Conservation (phyloP, 2,888 invertebrate species). For the Drosophila leonis region DNA sequence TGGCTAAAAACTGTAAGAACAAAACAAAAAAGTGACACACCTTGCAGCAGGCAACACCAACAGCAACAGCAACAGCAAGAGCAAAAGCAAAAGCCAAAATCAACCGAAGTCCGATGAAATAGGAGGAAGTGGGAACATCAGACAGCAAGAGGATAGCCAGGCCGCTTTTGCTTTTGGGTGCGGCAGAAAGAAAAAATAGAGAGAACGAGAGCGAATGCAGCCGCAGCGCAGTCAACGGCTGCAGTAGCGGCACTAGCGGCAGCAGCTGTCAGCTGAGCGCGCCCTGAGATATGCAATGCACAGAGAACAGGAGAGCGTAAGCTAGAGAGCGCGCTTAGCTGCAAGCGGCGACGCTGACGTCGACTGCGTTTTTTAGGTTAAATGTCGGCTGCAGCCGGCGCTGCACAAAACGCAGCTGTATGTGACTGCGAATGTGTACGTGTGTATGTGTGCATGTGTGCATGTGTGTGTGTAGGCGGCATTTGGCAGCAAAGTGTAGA, state of each 20-base stretch:
- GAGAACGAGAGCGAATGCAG: conserved; percentile 41
- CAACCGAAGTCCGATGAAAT: conserved; percentile 27
- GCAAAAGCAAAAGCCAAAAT: conserved; percentile 36
- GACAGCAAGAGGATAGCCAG: conserved; percentile 19
- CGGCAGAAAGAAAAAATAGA: conserved; percentile 63
- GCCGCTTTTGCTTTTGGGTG: conserved; percentile 70
- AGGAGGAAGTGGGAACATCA: conserved; percentile 18
- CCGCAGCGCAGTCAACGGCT: conserved; percentile 36
- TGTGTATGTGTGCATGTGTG: conserved; percentile 5
- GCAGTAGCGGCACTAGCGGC: conserved; percentile 30
- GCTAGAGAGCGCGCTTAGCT: conserved; percentile 48
- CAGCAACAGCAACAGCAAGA: conserved; percentile 18
- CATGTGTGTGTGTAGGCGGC: conserved; percentile 66
- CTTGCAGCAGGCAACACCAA: conserved; percentile 47
- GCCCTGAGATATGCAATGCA: conserved; percentile 71
- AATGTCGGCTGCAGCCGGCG: conserved; percentile 75
- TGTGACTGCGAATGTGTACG: conserved; percentile 10
- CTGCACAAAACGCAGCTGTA: conserved; percentile 57
- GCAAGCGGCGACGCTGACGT: conserved; percentile 44
- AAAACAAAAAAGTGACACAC: conserved; percentile 83
- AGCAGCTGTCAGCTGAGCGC: conserved; percentile 57
- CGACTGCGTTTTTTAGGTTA: conserved; percentile 73
- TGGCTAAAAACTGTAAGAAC: conserved; percentile 65
- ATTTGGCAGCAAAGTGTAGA: conserved; percentile 72
- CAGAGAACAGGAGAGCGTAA: conserved; percentile 31